Evolutionary conservation across 2,113 vertebrate species (phyloP).

Genomic region (Catharus minimus): DNA sequence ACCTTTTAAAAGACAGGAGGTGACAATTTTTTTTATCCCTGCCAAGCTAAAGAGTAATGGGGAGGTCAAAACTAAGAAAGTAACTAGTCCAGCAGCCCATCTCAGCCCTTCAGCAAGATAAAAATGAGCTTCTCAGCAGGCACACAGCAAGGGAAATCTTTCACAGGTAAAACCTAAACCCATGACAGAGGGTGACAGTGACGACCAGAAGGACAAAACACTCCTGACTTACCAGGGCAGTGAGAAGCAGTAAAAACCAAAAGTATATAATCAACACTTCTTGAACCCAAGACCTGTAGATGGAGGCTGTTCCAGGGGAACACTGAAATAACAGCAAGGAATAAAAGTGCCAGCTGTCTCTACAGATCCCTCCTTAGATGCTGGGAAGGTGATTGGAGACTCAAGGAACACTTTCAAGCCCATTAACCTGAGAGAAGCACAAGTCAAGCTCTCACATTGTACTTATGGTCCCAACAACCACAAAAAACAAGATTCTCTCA

Average conservation of each 20-base stretch:
- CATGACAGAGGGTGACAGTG: rapidly evolving
- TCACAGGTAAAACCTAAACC: not conserved
- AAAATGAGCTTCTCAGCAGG: not conserved
- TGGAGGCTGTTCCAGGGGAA: not conserved
- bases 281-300: not conserved
- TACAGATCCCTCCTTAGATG: not conserved
- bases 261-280: not conserved
- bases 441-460: not conserved
- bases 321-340: not conserved
- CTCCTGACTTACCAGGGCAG: not conserved
- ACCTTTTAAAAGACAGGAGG: not conserved
- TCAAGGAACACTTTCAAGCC: not conserved
- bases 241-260: not conserved
- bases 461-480: not conserved
- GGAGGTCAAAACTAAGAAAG: not conserved
- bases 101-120: not conserved
- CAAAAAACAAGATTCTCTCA: not conserved
- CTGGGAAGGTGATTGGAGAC: not conserved
- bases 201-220: not conserved
- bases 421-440: not conserved
- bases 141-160: not conserved
- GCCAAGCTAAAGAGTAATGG: not conserved
- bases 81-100: not conserved
- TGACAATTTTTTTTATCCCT: not conserved
- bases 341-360: not conserved